Conservation (phyloP, 2,113 vertebrate genomes). For the Otolemur garnettii region DNA sequence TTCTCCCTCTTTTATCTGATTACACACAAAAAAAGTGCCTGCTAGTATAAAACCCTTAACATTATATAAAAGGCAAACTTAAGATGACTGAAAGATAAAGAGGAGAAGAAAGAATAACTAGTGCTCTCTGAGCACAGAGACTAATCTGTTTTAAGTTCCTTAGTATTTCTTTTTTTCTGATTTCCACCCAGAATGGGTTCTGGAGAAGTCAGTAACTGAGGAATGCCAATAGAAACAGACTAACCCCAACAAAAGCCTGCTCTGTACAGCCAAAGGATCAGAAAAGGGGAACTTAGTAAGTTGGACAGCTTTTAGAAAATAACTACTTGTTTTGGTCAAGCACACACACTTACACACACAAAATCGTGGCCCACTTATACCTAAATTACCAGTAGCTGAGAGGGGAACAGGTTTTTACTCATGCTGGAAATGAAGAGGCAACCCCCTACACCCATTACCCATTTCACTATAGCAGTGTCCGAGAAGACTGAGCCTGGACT, state of each 20-base stretch:
- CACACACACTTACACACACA: not conserved
- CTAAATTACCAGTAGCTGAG: not conserved
- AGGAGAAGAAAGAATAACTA: not conserved
- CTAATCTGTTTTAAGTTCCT: not conserved
- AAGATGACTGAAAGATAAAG: not conserved
- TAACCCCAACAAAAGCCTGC: not conserved
- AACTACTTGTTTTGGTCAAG: not conserved
- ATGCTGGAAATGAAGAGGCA: not conserved
- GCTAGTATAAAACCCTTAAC: not conserved
- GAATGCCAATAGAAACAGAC: not conserved
- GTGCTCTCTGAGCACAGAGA: not conserved
- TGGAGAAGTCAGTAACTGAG: not conserved
- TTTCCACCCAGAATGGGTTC: not conserved
- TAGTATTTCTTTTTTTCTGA: not conserved
- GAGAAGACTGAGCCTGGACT: not conserved
- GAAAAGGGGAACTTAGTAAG: not conserved
- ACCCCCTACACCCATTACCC: rapidly evolving
- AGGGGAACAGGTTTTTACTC: not conserved
- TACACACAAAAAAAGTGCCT: not conserved
- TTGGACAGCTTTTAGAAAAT: not conserved
- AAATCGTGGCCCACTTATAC: rapidly evolving
- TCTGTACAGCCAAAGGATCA: not conserved
- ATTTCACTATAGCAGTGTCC: not conserved
- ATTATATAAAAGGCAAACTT: not conserved
- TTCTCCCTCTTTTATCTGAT: not conserved